phyloP scores from a whole-genome alignment of 2,113 vertebrate genomes.

The Hippoglossus stenolepis region DNA sequence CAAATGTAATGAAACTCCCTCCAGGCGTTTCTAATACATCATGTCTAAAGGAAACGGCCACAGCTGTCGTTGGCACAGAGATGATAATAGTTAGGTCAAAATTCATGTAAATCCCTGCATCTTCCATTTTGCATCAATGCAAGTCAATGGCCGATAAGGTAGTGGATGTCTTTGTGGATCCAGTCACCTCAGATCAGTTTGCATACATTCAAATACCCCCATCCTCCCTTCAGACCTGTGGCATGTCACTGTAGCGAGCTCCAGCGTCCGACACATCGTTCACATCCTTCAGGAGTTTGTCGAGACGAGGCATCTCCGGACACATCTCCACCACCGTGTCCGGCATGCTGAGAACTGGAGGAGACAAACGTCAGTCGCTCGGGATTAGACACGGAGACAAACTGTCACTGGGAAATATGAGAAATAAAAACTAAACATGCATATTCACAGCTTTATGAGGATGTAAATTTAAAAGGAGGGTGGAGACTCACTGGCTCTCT shows the following conservation, averaged over 20 bases:
- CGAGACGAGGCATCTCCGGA: slow-evolving; percentile 91
- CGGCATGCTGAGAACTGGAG: slow-evolving; percentile 93
- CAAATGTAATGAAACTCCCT: not conserved
- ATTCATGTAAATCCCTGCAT: too few relatives aligned
- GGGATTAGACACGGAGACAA: not conserved
- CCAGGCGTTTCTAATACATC: not conserved
- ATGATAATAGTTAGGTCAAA: too few relatives aligned
- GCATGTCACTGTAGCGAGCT: slow-evolving; percentile 97
- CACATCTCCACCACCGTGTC: slow-evolving; percentile 95
- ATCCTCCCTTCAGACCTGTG: slow-evolving; percentile 78
- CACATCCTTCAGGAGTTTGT: slow-evolving; percentile 93
- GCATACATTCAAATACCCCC: not conserved
- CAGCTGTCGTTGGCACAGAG: not conserved
- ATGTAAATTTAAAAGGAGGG: not conserved
- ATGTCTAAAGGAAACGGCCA: not conserved
- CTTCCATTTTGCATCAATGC: too few relatives aligned
- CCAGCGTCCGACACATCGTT: slow-evolving; percentile 92
- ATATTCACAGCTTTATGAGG: too few relatives aligned
- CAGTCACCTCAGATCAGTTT: not conserved
- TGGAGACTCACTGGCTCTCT: slow-evolving; percentile 91
- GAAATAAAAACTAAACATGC: too few relatives aligned
- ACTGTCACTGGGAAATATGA: too few relatives aligned
- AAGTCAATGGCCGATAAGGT: not conserved
- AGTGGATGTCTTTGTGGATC: not conserved
- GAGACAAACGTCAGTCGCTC: not conserved